Conservation (phyloP, 2,888 invertebrate genomes). For the Limnephilus lunatus region DNA sequence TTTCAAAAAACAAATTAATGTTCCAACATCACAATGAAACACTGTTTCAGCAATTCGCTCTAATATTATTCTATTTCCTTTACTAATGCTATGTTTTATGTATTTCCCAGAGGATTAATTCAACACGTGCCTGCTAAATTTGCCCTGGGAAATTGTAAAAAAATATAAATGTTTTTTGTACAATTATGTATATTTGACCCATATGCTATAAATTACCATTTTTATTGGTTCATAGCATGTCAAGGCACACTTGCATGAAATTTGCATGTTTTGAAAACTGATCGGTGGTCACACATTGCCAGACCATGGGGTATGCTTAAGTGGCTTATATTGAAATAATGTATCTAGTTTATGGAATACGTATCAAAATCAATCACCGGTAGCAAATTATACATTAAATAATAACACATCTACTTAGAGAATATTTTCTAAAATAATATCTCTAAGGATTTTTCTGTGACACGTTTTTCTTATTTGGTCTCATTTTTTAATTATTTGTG, state of each 20-base stretch:
- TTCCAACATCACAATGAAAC: background rate
- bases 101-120: background rate
- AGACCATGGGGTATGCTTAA: background rate
- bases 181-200: background rate
- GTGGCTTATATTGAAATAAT: background rate
- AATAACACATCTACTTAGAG: background rate
- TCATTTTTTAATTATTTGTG: too few relatives aligned
- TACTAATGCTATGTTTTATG: background rate
- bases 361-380: background rate
- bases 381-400: too few relatives aligned
- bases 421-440: background rate
- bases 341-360: background rate
- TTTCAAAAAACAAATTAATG: background rate
- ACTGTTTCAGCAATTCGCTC: background rate
- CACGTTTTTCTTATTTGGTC: too few relatives aligned
- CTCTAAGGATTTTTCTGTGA: background rate
- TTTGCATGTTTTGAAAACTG: background rate
- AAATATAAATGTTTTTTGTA: background rate
- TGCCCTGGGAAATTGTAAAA: background rate
- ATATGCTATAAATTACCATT: background rate
- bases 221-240: background rate
- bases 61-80: background rate
- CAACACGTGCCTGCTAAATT: background rate
- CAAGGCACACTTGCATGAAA: background rate
- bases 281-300: background rate